Conservation (phyloP, 2,888 invertebrate species). For the Lithophane socia region DNA sequence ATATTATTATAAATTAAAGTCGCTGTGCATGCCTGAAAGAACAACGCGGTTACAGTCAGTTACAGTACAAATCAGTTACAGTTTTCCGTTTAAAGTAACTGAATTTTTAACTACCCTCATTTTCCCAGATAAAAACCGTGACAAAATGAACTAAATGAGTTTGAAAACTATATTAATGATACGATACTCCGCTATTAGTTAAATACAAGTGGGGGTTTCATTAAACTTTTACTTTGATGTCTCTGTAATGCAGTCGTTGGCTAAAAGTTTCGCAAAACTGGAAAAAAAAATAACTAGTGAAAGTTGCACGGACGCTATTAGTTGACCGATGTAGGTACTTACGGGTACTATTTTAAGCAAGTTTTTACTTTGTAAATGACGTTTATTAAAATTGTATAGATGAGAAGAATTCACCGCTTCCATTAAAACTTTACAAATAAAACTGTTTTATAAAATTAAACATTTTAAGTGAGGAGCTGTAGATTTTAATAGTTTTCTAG, state of each 20-base stretch:
- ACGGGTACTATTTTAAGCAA: not conserved
- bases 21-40: too few relatives aligned
- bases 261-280: slow-evolving; percentile 30
- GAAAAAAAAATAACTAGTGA: slow-evolving; percentile 42
- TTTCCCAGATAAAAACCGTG: not conserved
- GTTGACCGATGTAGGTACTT: not conserved
- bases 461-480: not conserved
- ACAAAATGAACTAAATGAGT: slow-evolving; percentile 14
- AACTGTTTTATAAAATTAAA: too few relatives aligned
- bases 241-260: slow-evolving; percentile 50
- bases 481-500: not conserved
- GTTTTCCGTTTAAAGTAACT: slow-evolving; percentile 1
- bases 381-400: slow-evolving; percentile 29
- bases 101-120: not conserved
- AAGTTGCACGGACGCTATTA: slow-evolving; percentile 40
- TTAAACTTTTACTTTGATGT: slow-evolving; percentile 60
- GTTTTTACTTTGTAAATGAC: slow-evolving; percentile 1
- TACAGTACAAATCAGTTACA: not conserved
- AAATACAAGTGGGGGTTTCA: slow-evolving; percentile 48
- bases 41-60: too few relatives aligned
- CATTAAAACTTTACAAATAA: not conserved
- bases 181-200: slow-evolving; percentile 39
- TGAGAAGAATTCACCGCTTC: not conserved
- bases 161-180: slow-evolving; percentile 39
- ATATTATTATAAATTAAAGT: not conserved